Evolutionary conservation across 2,888 invertebrate species (phyloP).

Genomic region (Dilophus febrilis): DNA sequence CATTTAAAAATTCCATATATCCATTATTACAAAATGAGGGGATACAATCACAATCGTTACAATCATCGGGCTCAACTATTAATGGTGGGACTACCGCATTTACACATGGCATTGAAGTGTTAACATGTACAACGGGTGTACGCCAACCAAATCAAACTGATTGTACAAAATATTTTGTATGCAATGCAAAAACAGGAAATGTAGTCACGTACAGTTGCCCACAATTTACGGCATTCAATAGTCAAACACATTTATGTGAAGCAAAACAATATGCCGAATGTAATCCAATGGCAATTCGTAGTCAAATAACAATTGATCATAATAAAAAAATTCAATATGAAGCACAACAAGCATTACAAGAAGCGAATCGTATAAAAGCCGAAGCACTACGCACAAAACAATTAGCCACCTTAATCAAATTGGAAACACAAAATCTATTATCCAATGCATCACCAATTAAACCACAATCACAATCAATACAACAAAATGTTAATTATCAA

Average conservation of each 20-base stretch:
- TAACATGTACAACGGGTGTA: slow-evolving; percentile 29
- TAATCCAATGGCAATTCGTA: slow-evolving; percentile 15
- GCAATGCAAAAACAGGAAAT: slow-evolving; percentile 29
- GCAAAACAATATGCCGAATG: slow-evolving; percentile 26
- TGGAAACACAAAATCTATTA: slow-evolving; percentile 6
- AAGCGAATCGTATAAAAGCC: slow-evolving; percentile 22
- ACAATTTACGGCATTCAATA: slow-evolving; percentile 32
- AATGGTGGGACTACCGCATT: too few relatives aligned
- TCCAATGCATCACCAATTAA: neutral
- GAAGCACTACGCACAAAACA: slow-evolving; percentile 22
- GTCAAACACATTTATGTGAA: slow-evolving; percentile 30
- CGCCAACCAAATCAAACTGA: slow-evolving; percentile 33
- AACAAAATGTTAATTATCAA: slow-evolving; percentile 10
- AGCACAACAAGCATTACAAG: slow-evolving; percentile 21
- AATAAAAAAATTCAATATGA: slow-evolving; percentile 24
- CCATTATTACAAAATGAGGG: slow-evolving; percentile 10
- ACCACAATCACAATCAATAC: neutral
- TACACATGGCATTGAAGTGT: slow-evolving; percentile 24
- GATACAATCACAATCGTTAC: slow-evolving; percentile 7
- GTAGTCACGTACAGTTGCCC: slow-evolving; percentile 32
- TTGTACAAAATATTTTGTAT: slow-evolving; percentile 33
- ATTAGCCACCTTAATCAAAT: slow-evolving; percentile 20
- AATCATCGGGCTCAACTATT: slow-evolving; percentile 7
- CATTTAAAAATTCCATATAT: slow-evolving; percentile 23
- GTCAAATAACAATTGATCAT: slow-evolving; percentile 18